Conservation (phyloP, 2,888 invertebrate species). For the Drosophila cracens region DNA sequence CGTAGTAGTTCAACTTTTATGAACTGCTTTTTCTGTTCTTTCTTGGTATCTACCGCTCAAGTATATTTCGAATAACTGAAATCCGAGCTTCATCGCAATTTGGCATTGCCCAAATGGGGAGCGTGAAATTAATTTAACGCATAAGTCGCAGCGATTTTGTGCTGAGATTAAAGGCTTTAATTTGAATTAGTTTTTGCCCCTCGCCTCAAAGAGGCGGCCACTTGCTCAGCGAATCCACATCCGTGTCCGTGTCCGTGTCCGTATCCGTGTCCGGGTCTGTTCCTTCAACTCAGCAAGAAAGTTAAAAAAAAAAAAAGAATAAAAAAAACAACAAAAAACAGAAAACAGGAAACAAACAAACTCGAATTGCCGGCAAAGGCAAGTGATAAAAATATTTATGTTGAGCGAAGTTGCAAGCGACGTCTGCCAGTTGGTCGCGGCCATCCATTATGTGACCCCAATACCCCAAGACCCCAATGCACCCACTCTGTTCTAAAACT, state of each 20-base stretch:
- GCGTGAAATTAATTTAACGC: conserved; percentile 48
- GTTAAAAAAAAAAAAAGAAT: conserved; percentile 3
- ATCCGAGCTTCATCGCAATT: not conserved
- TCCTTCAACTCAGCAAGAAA: conserved; percentile 40
- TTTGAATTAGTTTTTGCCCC: conserved; percentile 58
- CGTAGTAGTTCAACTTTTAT: not conserved
- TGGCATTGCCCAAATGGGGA: conserved; percentile 2
- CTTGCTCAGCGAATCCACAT: conserved; percentile 22
- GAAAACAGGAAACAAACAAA: conserved; percentile 44
- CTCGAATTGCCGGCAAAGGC: conserved; percentile 44
- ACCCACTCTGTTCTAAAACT: not conserved
- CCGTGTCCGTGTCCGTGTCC: conserved; percentile 13
- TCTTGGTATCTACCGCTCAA: not conserved
- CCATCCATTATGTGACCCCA: conserved; percentile 50
- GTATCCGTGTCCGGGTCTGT: conserved; percentile 7
- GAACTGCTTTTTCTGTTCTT: not conserved
- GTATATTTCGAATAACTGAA: conserved; percentile 8
- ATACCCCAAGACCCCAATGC: not conserved
- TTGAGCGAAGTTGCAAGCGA: conserved; percentile 68
- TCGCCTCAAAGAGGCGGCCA: conserved; percentile 7
- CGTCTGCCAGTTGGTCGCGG: conserved; percentile 38
- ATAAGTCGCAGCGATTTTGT: conserved; percentile 45
- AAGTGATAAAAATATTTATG: conserved; percentile 81
- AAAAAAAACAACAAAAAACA: conserved; percentile 6
- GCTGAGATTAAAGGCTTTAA: conserved; percentile 63